These are phyloP conservation scores for Tachyglossus aculeatus DNA, from an alignment of 2,797 vertebrate genomes.

Conservation along the genomic window DNA sequence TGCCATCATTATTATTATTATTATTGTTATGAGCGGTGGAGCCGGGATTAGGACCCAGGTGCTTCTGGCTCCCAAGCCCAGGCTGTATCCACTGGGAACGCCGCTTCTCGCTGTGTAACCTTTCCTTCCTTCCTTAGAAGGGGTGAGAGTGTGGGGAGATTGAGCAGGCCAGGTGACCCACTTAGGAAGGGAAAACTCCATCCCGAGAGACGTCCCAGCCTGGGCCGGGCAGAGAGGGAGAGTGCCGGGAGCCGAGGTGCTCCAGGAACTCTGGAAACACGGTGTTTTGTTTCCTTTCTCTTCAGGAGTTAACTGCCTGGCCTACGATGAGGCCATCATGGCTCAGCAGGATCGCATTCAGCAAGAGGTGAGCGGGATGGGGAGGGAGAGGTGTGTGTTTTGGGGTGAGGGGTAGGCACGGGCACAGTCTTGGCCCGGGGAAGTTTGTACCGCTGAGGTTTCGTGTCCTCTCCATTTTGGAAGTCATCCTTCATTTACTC, in stretches of 20 bases:
- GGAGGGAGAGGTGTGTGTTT: not conserved
- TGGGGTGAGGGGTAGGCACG: not conserved
- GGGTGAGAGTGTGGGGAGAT: not conserved
- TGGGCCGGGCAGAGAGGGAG: not conserved
- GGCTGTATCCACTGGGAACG: no score
- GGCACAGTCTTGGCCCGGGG: no score
- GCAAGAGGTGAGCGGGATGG: slow-evolving; percentile 82
- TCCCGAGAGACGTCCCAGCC: not conserved
- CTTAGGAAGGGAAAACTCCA: not conserved
- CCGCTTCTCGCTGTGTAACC: no score
- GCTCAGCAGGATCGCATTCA: slow-evolving; percentile 95
- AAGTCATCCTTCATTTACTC: not conserved
- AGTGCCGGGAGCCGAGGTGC: not conserved
- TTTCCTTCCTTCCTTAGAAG: no score
- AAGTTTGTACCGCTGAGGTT: no score
- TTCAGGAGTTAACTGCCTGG: slow-evolving; percentile 90
- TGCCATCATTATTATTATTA: no score
- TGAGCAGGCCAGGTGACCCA: not conserved
- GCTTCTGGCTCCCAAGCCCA: no score
- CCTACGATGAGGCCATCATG: slow-evolving; percentile 94
- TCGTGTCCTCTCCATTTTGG: not conserved
- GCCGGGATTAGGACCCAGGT: no score
- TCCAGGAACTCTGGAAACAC: not conserved
- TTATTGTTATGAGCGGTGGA: no score
- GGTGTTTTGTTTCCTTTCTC: not conserved